Evolutionary conservation across 2,113 vertebrate species (phyloP).

Genomic region (Apodemus speciosus): DNA sequence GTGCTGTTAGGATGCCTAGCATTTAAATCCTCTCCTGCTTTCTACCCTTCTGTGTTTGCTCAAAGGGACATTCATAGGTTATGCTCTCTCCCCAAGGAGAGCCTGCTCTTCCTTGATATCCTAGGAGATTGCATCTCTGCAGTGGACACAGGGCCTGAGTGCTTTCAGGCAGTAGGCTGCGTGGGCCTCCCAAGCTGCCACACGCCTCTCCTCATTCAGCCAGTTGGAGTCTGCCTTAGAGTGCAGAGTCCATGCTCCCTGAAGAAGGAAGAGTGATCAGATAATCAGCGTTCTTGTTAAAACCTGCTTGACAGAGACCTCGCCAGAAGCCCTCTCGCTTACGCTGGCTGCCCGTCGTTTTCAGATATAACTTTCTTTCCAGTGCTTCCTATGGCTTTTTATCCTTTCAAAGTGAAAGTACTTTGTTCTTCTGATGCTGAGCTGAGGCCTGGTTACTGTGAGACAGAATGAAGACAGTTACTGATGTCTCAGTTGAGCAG

Average conservation of each 20-base stretch:
- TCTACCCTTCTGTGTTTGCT: neutral
- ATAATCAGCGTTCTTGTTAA: neutral
- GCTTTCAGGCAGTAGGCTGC: neutral
- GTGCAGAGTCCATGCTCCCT: neutral
- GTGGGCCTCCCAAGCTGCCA: neutral
- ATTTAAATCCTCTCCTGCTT: neutral
- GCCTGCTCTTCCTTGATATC: neutral
- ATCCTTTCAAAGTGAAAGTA: slow-evolving; percentile 42
- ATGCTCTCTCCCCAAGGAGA: neutral
- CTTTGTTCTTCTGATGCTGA: slow-evolving; percentile 25
- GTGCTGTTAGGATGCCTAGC: neutral
- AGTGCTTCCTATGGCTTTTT: neutral
- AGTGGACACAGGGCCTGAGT: neutral
- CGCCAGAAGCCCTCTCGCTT: neutral
- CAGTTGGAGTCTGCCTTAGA: neutral
- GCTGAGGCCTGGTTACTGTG: neutral
- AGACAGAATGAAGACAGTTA: slow-evolving; percentile 1
- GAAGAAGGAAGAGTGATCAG: neutral
- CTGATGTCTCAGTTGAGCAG: neutral
- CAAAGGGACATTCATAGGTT: neutral
- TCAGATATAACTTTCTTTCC: neutral
- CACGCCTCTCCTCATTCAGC: slow-evolving; percentile 26
- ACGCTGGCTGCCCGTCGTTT: neutral
- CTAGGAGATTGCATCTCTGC: neutral
- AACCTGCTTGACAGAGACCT: neutral